A percentile compares a stretch with the other conserved stretches of the same genome.
Conservation (phyloP, 1,140 invertebrate species). For the Bemisia tabaci region DNA sequence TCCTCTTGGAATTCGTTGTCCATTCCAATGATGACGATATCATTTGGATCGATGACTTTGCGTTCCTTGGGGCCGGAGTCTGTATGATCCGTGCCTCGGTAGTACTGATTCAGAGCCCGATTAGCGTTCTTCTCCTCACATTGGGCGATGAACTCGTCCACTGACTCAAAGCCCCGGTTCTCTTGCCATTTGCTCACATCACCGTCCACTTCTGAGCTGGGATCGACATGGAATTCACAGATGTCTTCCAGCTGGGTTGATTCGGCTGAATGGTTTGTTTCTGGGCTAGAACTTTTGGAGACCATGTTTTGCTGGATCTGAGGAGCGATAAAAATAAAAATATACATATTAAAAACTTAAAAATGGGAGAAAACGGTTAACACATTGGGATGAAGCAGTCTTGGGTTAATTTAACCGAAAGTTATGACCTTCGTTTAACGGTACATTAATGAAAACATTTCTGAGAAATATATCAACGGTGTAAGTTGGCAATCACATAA, state of each 20-base stretch:
- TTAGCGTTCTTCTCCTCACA: neutral
- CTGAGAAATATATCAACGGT: no score
- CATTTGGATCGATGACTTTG: neutral
- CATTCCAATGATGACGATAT: neutral
- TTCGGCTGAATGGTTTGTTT: conserved; percentile 12
- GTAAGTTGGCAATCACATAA: no score
- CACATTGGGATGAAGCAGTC: no score
- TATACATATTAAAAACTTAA: no score
- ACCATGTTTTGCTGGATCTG: neutral
- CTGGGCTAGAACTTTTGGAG: neutral
- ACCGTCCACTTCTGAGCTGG: neutral
- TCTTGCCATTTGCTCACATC: conserved; percentile 7
- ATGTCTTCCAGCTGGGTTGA: neutral
- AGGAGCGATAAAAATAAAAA: no score
- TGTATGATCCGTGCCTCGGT: neutral
- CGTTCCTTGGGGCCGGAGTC: neutral
- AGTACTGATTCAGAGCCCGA: neutral
- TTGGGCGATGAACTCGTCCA: neutral
- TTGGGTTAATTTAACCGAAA: no score
- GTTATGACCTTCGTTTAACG: no score
- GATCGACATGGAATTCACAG: neutral
- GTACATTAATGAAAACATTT: no score
- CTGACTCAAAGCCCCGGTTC: neutral
- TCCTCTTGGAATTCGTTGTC: neutral
- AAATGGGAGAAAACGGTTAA: no score